These are phyloP conservation scores for Maconellicoccus hirsutus DNA, from an alignment of 1,140 invertebrate species.

Conservation along the genomic window DNA sequence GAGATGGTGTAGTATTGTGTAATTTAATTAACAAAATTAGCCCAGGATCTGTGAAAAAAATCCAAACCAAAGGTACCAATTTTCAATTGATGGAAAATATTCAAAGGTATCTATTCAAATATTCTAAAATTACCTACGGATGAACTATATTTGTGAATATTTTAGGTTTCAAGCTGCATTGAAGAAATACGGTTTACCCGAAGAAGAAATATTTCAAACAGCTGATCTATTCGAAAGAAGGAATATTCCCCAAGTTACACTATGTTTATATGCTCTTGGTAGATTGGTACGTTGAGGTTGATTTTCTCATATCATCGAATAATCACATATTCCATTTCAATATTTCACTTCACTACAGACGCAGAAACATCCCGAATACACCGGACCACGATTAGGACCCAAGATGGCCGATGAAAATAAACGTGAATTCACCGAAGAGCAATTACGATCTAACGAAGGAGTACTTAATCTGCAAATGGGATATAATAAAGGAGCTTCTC, in stretches of 20 bases:
- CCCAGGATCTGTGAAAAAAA: slow-evolving; percentile 92
- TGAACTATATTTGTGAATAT: neutral
- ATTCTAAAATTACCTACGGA: too few species aligned
- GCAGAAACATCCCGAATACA: slow-evolving; percentile 88
- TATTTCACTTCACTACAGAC: slow-evolving; percentile 45
- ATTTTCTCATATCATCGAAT: slow-evolving; percentile 14
- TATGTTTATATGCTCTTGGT: slow-evolving; percentile 76
- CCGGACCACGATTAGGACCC: slow-evolving; percentile 75
- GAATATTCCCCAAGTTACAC: slow-evolving; percentile 91
- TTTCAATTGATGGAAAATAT: slow-evolving; percentile 99
- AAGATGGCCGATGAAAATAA: slow-evolving; percentile 93
- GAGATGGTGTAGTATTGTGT: slow-evolving; percentile 85
- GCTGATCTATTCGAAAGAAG: slow-evolving; percentile 92
- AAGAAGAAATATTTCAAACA: slow-evolving; percentile 97
- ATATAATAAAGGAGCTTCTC: slow-evolving; percentile 84
- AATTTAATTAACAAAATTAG: slow-evolving; percentile 88
- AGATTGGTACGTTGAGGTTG: slow-evolving; percentile 62
- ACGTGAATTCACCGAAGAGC: slow-evolving; percentile 86
- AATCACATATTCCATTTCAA: too few species aligned
- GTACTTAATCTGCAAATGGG: slow-evolving; percentile 93
- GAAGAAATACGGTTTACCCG: slow-evolving; percentile 86
- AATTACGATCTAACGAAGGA: slow-evolving; percentile 78
- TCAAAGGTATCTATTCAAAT: slow-evolving; percentile 48
- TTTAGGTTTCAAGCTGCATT: slow-evolving; percentile 79
- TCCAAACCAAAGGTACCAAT: slow-evolving; percentile 87